Conservation (phyloP, 2,888 invertebrate species). For the Pristionchus japonicus region DNA sequence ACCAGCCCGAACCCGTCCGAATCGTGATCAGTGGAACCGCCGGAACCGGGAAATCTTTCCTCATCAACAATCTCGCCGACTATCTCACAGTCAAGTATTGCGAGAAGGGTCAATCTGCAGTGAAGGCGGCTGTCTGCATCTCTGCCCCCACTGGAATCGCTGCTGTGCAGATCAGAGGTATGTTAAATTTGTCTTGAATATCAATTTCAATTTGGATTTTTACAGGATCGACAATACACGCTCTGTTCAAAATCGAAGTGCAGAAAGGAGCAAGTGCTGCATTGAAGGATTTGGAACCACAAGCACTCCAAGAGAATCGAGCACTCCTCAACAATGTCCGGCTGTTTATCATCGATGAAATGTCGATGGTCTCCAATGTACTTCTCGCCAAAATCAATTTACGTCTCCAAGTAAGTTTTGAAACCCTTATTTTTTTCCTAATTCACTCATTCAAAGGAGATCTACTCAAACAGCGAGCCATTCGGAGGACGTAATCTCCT, state of each 20-base stretch:
- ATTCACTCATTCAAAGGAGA: no score
- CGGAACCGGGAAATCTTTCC: conserved; percentile 53
- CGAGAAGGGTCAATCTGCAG: background rate
- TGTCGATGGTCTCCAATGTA: conserved; percentile 47
- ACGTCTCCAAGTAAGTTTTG: conserved; percentile 24
- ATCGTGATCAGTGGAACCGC: conserved; percentile 51
- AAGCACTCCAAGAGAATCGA: background rate
- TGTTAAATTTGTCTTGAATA: background rate
- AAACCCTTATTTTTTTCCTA: background rate
- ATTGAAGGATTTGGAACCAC: background rate
- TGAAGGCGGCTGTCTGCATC: conserved; percentile 38
- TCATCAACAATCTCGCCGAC: conserved; percentile 53
- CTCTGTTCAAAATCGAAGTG: conserved; percentile 49
- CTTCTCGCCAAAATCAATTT: conserved; percentile 48
- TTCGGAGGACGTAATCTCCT: conserved; percentile 50
- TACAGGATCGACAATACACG: conserved; percentile 52
- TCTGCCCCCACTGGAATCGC: conserved; percentile 56
- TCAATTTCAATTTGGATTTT: background rate
- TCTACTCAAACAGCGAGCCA: conserved; percentile 26
- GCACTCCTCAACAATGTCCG: conserved; percentile 18
- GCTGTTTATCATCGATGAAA: conserved; percentile 52
- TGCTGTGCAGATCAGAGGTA: conserved; percentile 46
- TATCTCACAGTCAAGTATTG: conserved; percentile 41
- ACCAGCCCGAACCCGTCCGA: background rate
- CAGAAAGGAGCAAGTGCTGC: conserved; percentile 1